A percentile compares a stretch with the other conserved stretches of the same genome.
These are phyloP conservation scores for Coelinius sp. DNA, from an alignment of 2,888 invertebrate species.

Conservation along the genomic window DNA sequence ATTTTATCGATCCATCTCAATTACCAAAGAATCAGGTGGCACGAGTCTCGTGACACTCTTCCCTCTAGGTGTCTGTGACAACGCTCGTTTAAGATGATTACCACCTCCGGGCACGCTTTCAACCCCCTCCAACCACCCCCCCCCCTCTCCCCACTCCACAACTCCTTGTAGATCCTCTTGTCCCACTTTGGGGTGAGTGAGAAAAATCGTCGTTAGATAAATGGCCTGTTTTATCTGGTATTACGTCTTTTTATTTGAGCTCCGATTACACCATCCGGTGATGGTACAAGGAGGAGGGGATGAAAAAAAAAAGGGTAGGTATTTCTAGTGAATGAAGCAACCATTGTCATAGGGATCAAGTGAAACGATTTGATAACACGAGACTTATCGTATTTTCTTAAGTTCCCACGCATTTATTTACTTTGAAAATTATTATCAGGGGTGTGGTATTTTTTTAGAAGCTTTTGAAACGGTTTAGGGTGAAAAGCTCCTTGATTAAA, in stretches of 20 bases:
- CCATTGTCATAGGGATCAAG: conserved; percentile 16
- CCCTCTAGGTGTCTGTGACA: conserved; percentile 49
- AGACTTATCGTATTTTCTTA: conserved; percentile 21
- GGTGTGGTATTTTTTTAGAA: conserved; percentile 52
- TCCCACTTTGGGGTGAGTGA: conserved; percentile 40
- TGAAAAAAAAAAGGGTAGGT: conserved; percentile 3
- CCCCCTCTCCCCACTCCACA: neutral
- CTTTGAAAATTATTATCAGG: conserved; percentile 51
- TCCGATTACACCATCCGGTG: conserved; percentile 60
- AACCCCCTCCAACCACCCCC: conserved; percentile 8
- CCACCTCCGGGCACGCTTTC: conserved; percentile 54
- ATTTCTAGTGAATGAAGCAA: neutral
- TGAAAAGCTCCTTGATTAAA: too few relatives aligned
- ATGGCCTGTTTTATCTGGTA: conserved; percentile 69
- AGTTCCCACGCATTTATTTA: neutral
- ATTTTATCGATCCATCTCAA: conserved; percentile 62
- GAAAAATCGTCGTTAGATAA: conserved; percentile 69
- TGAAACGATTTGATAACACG: conserved; percentile 18
- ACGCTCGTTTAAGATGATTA: conserved; percentile 67
- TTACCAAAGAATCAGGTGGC: conserved; percentile 64
- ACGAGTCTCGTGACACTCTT: conserved; percentile 47
- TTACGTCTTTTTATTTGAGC: conserved; percentile 68
- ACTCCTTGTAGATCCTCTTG: conserved; percentile 36
- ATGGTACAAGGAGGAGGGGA: conserved; percentile 15
- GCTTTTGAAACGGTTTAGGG: conserved; percentile 11